Evolutionary conservation across 2,797 vertebrate species (phyloP).

Genomic region (Chelidonichthys spinosus): DNA sequence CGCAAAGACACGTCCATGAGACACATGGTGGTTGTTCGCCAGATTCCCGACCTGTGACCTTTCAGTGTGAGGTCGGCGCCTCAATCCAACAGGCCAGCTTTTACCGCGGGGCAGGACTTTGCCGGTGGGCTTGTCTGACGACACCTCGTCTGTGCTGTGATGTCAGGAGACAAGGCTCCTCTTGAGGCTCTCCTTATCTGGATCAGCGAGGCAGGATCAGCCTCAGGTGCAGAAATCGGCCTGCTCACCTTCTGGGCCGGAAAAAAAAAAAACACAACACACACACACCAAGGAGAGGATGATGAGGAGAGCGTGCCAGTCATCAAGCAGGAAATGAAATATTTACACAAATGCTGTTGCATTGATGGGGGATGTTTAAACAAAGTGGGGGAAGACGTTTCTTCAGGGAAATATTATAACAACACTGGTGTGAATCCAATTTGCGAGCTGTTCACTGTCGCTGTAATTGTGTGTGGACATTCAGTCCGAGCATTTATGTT

Average conservation of each 20-base stretch:
- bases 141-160: constrained; percentile 8
- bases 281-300: constrained; percentile 34
- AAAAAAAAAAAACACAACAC: constrained; percentile 46
- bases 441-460: neutral
- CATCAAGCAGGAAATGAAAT: constrained; percentile 73
- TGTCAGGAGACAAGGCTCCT: constrained; percentile 21
- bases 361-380: constrained; percentile 44
- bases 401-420: constrained; percentile 19
- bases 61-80: constrained; percentile 6
- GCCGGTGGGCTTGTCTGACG: constrained; percentile 32
- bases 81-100: neutral
- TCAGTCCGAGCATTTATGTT: constrained; percentile 5
- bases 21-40: neutral
- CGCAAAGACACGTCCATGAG: neutral
- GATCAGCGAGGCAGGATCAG: constrained; percentile 38
- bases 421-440: neutral
- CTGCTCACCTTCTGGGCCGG: constrained; percentile 40
- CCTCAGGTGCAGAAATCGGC: constrained; percentile 31
- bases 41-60: constrained; percentile 21
- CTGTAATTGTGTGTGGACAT: neutral
- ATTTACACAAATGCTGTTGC: constrained; percentile 38
- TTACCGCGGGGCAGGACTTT: neutral
- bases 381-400: constrained; percentile 27
- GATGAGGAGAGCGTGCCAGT: constrained; percentile 59
- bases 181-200: constrained; percentile 45